phyloP scores from a whole-genome alignment of 2,888 invertebrate species.

The Dyspetes luteomarginatus region DNA sequence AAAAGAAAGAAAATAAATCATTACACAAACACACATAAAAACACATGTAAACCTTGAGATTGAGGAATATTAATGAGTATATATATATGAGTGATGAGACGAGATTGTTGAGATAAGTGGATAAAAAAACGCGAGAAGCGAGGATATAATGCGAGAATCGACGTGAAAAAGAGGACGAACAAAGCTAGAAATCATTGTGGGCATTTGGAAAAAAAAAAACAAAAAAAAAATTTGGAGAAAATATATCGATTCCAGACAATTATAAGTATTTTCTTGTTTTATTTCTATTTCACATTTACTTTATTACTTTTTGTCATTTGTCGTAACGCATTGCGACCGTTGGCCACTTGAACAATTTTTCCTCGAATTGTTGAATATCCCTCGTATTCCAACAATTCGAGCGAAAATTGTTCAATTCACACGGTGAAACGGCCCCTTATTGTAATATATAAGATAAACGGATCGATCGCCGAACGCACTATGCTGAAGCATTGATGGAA shows the following conservation, averaged over 20 bases:
- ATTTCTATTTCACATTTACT: not conserved
- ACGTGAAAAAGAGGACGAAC: conserved; percentile 50
- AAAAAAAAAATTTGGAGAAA: conserved; percentile 63
- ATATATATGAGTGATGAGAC: conserved; percentile 61
- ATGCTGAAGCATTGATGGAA: too few relatives aligned
- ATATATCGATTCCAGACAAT: conserved; percentile 72
- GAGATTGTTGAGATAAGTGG: conserved; percentile 60
- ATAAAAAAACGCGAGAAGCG: conserved; percentile 32
- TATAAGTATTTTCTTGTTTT: not conserved
- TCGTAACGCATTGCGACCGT: too few relatives aligned
- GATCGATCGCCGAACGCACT: too few relatives aligned
- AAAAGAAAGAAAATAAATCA: conserved; percentile 31
- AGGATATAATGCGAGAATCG: conserved; percentile 40
- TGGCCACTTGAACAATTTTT: too few relatives aligned
- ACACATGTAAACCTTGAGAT: conserved; percentile 19
- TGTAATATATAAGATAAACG: too few relatives aligned
- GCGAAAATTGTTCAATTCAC: too few relatives aligned
- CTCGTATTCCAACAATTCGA: too few relatives aligned
- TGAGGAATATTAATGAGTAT: conserved; percentile 44
- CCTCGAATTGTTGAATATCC: too few relatives aligned
- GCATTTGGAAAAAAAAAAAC: conserved; percentile 69
- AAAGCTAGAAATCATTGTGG: conserved; percentile 70
- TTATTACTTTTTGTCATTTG: too few relatives aligned
- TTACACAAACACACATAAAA: conserved; percentile 17
- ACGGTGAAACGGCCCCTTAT: too few relatives aligned